Evolutionary conservation across 2,888 invertebrate genomes (phyloP), one percentile per base, ranked within the genome.

Genomic region (Drosophila lacicola): DNA sequence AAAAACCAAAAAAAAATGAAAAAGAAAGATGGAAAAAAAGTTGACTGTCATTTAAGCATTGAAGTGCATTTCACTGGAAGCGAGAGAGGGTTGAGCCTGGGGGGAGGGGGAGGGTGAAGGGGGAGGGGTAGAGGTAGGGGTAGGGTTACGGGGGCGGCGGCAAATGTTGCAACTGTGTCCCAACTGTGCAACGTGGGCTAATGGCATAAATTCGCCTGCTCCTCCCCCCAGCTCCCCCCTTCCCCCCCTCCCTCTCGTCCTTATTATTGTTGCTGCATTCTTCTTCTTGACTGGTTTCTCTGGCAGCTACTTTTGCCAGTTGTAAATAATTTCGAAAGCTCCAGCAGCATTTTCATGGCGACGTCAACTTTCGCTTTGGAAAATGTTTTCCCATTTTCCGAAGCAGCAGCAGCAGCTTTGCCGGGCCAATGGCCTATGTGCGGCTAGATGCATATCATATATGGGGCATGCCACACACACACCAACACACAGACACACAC

Each of bases 41-140:
- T 63, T 57, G 75, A 72, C 72, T 78, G 79, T 78, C 78, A 78
- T 78, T 78, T 78, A 56, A 67, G 79, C 75, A 78, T 75, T 78
- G 78, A 78, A 78, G 79, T 79, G 78, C 78, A 78, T 78, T 72
- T 75, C 60, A 47, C 60, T 66, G 60, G 58, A 65, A 72, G 36
- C 44, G 50, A 61, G 57, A 17, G 37, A 42, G 34, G 25, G 34
- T 13, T 50, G 50, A 21, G 2, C 17, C 25, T 4, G 46, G 10
- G 10, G 34, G 34, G 11, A 1, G 34, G 10, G 11, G 34, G 6
- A 3, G 4, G 37, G 50, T 10, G 11, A 13, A 14, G 19, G n/a
- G 4, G n/a, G 42, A 1, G 10, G 8, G n/a, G 0, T 0, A 14
- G 44, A 1, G 17, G 17, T 17, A 17, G 17, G 17, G 17, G 1